These are phyloP conservation scores for Sigmodon hispidus DNA, from an alignment of 2,113 vertebrate species.

Conservation along the genomic window DNA sequence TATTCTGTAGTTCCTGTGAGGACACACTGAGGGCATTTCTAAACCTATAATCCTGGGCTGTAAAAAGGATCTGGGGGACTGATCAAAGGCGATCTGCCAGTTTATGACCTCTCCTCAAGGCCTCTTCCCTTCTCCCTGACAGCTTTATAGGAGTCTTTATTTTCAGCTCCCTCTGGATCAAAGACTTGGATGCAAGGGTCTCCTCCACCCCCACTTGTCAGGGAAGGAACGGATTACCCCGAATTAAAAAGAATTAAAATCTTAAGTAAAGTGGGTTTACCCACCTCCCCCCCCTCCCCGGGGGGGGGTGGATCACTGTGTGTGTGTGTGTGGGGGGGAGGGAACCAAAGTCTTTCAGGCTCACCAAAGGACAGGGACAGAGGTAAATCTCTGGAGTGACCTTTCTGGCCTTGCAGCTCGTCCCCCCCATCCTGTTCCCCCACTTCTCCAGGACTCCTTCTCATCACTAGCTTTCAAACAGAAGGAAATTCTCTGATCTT, in stretches of 20 bases:
- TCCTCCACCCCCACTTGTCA: conserved; percentile 17
- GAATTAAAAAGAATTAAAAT: conserved; percentile 69
- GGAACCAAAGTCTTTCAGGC: not conserved
- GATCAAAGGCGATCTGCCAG: conserved; percentile 75
- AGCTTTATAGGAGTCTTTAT: conserved; percentile 74
- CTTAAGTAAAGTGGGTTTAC: conserved; percentile 23
- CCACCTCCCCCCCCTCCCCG: not conserved
- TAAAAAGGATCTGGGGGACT: conserved; percentile 50
- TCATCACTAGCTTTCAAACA: not conserved
- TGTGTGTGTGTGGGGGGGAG: too few species aligned
- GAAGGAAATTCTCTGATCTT: conserved; percentile 20
- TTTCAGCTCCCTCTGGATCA: conserved; percentile 64
- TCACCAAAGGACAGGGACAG: not conserved
- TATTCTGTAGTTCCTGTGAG: conserved; percentile 36
- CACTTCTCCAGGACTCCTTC: not conserved
- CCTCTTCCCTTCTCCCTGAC: conserved; percentile 44
- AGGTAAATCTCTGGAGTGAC: not conserved
- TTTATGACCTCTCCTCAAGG: conserved; percentile 64
- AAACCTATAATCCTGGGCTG: conserved; percentile 57
- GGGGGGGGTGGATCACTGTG: too few species aligned
- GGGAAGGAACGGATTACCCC: conserved; percentile 71
- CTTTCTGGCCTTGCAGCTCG: not conserved
- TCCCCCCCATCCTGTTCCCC: not conserved
- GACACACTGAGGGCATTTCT: conserved; percentile 29
- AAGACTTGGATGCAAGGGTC: conserved; percentile 62